Conservation (phyloP, 2,113 vertebrate genomes). For the Cygnus buccinator region DNA sequence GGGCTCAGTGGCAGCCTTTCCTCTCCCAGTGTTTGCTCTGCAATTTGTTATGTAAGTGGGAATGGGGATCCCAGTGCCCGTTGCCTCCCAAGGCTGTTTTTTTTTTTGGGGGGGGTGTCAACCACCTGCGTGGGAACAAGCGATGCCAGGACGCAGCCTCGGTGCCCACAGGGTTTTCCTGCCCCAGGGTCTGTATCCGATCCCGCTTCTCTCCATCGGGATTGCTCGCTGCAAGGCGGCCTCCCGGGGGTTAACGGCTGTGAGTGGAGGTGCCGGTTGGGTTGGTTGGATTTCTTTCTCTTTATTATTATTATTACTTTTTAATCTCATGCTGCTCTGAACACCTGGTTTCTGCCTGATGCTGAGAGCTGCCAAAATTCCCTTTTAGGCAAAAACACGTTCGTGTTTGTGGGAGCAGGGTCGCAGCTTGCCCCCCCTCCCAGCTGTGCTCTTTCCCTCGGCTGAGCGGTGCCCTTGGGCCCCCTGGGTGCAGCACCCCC, state of each 20-base stretch:
- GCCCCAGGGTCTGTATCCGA: neutral
- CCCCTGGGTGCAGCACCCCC: neutral
- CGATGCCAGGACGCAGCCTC: rapidly evolving
- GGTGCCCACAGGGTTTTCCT: rapidly evolving
- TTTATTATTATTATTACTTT: neutral
- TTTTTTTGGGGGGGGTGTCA: neutral
- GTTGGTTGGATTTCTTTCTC: neutral
- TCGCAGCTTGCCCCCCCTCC: rapidly evolving
- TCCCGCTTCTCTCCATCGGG: too few relatives aligned
- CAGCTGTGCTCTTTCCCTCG: neutral
- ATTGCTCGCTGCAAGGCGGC: neutral
- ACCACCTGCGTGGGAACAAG: neutral
- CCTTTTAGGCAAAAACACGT: neutral
- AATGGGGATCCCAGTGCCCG: too few relatives aligned
- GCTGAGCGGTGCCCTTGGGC: rapidly evolving
- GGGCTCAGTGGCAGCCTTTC: neutral
- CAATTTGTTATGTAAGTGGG: neutral
- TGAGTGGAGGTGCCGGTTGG: neutral
- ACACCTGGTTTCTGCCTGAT: neutral
- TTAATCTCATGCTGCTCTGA: neutral
- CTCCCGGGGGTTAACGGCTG: neutral
- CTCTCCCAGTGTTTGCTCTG: neutral
- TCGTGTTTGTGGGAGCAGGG: neutral
- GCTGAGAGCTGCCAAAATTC: neutral
- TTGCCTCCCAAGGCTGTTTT: neutral